Conservation (phyloP, 1,140 invertebrate species). For the Zaprionus davidi region DNA sequence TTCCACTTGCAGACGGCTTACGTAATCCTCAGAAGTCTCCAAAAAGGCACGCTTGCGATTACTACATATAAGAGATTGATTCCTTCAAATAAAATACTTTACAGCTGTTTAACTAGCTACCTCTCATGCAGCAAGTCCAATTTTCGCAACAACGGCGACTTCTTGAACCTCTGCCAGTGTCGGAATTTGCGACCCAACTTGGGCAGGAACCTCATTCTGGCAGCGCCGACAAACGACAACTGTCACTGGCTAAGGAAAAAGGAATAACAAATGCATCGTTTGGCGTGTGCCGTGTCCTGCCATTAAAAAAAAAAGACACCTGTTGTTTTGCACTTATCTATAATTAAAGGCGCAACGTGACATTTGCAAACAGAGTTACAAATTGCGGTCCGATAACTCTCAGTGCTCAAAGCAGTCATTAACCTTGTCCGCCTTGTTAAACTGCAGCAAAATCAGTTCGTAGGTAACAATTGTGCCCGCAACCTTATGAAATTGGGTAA, state of each 20-base stretch:
- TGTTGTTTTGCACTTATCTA: slow-evolving; percentile 78
- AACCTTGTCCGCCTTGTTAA: slow-evolving; percentile 84
- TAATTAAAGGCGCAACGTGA: slow-evolving; percentile 56
- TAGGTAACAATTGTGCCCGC: slow-evolving; percentile 90
- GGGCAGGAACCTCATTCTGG: slow-evolving; percentile 61
- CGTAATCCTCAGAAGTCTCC: slow-evolving; percentile 51
- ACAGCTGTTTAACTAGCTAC: slow-evolving; percentile 8
- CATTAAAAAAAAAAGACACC: slow-evolving; percentile 59
- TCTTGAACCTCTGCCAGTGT: slow-evolving; percentile 51
- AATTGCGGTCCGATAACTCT: slow-evolving; percentile 29
- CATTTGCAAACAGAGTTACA: slow-evolving; percentile 44
- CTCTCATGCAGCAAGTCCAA: slow-evolving; percentile 55
- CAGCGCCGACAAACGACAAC: slow-evolving; percentile 28
- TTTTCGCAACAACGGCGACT: slow-evolving; percentile 50
- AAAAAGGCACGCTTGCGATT: slow-evolving; percentile 44
- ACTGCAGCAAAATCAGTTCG: slow-evolving; percentile 88
- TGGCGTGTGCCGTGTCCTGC: slow-evolving; percentile 22
- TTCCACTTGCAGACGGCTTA: slow-evolving; percentile 29
- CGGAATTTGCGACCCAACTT: slow-evolving; percentile 47
- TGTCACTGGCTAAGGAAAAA: slow-evolving; percentile 13
- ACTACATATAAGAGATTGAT: slow-evolving; percentile 19
- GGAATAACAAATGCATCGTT: slow-evolving; percentile 4
- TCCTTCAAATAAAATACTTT: background rate
- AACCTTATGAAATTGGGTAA: slow-evolving; percentile 84
- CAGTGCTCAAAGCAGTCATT: slow-evolving; percentile 59